Evolutionary conservation across 2,888 invertebrate species (phyloP).

Genomic region (Fragum fragum): DNA sequence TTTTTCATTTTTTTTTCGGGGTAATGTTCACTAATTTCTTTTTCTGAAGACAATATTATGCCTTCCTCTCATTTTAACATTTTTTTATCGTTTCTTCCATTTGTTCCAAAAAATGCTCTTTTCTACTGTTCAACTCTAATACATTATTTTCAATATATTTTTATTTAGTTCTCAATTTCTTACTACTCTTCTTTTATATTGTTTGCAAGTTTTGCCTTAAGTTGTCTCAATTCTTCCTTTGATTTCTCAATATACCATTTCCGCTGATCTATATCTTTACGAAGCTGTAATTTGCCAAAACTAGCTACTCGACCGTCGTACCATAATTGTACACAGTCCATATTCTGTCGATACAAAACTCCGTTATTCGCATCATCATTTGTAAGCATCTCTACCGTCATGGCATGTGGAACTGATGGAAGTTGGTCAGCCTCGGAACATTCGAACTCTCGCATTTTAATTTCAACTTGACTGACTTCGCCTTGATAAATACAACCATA

Average conservation of each 20-base stretch:
- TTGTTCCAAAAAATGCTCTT: not conserved
- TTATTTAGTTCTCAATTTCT: not conserved
- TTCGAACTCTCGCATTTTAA: slow-evolving; percentile 6
- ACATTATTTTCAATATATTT: not conserved
- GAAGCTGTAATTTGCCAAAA: not conserved
- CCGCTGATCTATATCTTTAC: not conserved
- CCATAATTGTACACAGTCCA: not conserved
- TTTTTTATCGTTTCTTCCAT: not conserved
- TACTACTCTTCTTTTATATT: not conserved
- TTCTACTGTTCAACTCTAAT: not conserved
- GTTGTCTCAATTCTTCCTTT: not conserved
- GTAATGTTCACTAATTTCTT: not conserved
- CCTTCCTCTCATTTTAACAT: not conserved
- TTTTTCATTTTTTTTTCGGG: not conserved
- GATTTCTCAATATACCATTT: not conserved
- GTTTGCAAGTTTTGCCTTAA: not conserved
- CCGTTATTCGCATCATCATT: not conserved
- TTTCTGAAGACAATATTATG: not conserved
- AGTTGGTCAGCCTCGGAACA: not conserved
- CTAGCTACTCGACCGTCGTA: not conserved
- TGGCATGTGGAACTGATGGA: not conserved
- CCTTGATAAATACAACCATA: not conserved
- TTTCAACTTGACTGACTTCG: not conserved
- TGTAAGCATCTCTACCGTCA: not conserved
- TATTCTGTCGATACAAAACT: not conserved